Conservation (phyloP, 1,140 invertebrate species). For the Drosophila setifemur region DNA sequence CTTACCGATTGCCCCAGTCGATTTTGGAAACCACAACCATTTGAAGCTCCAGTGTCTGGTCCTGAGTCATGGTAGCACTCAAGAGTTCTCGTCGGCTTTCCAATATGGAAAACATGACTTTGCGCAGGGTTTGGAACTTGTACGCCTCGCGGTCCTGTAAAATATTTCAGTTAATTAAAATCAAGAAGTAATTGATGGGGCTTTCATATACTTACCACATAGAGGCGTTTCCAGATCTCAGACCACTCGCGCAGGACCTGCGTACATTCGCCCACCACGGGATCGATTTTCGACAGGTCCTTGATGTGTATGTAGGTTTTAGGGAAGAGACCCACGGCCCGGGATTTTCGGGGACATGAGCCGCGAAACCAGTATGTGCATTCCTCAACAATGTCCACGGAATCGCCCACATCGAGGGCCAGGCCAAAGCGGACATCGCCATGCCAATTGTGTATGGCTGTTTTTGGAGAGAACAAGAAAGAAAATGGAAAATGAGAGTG, state of each 20-base stretch:
- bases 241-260: slow-evolving; percentile 96
- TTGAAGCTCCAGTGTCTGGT: slow-evolving; percentile 93
- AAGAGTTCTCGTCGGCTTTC: slow-evolving; percentile 92
- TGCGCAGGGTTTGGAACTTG: slow-evolving; percentile 91
- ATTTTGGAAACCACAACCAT: slow-evolving; percentile 94
- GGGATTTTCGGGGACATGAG: slow-evolving; percentile 89
- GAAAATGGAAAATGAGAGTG: background rate
- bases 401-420: slow-evolving; percentile 94
- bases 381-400: slow-evolving; percentile 94
- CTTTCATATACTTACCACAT: slow-evolving; percentile 86
- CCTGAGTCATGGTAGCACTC: slow-evolving; percentile 93
- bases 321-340: slow-evolving; percentile 93
- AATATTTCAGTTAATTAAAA: background rate
- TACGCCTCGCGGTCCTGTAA: slow-evolving; percentile 90
- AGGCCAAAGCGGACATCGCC: slow-evolving; percentile 91
- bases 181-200: background rate
- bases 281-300: slow-evolving; percentile 91
- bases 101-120: slow-evolving; percentile 94
- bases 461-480: slow-evolving; percentile 61
- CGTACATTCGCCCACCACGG: slow-evolving; percentile 94
- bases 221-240: slow-evolving; percentile 94
- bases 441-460: slow-evolving; percentile 95
- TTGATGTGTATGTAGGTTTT: slow-evolving; percentile 89
- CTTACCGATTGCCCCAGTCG: slow-evolving; percentile 97
- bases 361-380: slow-evolving; percentile 94